Percentiles rank a stretch among this genome's conserved stretches.
Evolutionary conservation across 2,888 invertebrate species (phyloP).

Genomic region (Prenolepis imparis): DNA sequence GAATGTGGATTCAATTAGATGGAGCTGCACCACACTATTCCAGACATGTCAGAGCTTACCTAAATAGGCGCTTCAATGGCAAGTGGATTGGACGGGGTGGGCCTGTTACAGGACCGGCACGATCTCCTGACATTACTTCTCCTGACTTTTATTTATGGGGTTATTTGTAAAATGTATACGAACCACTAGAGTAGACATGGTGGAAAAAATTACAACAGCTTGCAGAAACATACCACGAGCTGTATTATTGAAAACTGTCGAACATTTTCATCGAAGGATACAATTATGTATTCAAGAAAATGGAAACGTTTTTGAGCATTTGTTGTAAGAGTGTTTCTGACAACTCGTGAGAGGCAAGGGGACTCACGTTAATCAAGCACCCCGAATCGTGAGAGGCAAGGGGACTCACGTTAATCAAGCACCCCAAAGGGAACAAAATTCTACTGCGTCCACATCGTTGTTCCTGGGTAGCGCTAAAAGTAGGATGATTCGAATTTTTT

Average conservation of each 20-base stretch:
- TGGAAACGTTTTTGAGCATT: background rate
- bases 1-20: background rate
- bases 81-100: background rate
- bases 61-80: background rate
- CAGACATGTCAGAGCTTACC: background rate
- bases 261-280: background rate
- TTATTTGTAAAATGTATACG: background rate
- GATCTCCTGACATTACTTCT: background rate
- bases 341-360: too few relatives aligned
- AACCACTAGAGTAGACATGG: constrained; percentile 3
- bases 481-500: too few relatives aligned
- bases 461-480: too few relatives aligned
- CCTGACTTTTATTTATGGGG: constrained; percentile 13
- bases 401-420: too few relatives aligned
- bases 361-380: too few relatives aligned
- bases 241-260: background rate
- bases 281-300: background rate
- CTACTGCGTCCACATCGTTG: too few relatives aligned
- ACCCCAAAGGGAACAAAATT: too few relatives aligned
- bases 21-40: background rate
- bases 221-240: background rate
- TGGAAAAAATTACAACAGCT: background rate
- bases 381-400: too few relatives aligned
- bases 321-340: background rate
- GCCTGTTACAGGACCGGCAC: background rate